A percentile compares a stretch with the other conserved stretches of the same genome.
These are phyloP conservation scores for Megalurothrips usitatus DNA, from an alignment of 2,888 invertebrate species.

Conservation along the genomic window DNA sequence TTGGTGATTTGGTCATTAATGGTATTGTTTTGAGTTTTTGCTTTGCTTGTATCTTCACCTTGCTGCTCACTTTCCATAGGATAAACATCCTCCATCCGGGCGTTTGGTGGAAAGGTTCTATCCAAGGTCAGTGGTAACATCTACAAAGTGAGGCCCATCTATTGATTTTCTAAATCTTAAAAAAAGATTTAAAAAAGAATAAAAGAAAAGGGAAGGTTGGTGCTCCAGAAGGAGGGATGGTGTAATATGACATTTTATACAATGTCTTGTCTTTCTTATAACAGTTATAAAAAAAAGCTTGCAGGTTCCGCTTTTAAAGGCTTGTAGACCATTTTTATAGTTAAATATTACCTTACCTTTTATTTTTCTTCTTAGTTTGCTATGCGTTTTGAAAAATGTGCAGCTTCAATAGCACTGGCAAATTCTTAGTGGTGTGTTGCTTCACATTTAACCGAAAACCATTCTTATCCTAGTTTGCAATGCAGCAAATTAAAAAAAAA, in stretches of 20 bases:
- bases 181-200: too few relatives aligned
- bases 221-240: too few relatives aligned
- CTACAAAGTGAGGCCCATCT: not conserved
- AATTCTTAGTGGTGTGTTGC: too few relatives aligned
- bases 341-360: too few relatives aligned
- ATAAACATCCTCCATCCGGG: conserved; percentile 39
- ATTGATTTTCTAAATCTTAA: not conserved
- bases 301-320: too few relatives aligned
- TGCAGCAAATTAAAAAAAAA: too few relatives aligned
- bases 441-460: not conserved
- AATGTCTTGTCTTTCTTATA: not conserved
- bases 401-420: too few relatives aligned
- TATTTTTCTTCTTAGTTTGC: too few relatives aligned
- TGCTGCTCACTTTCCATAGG: conserved; percentile 36
- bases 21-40: conserved; percentile 16
- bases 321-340: too few relatives aligned
- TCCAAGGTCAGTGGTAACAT: conserved; percentile 37
- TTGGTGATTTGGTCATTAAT: conserved; percentile 7
- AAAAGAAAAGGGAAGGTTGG: too few relatives aligned
- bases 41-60: conserved; percentile 26
- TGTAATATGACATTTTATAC: not conserved
- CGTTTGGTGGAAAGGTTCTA: conserved; percentile 21
- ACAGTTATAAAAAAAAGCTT: not conserved
- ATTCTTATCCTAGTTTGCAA: not conserved
- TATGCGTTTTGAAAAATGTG: too few relatives aligned